These are phyloP conservation scores for Gallinago paraguaiae DNA, from an alignment of 2,113 vertebrate genomes.

Conservation along the genomic window DNA sequence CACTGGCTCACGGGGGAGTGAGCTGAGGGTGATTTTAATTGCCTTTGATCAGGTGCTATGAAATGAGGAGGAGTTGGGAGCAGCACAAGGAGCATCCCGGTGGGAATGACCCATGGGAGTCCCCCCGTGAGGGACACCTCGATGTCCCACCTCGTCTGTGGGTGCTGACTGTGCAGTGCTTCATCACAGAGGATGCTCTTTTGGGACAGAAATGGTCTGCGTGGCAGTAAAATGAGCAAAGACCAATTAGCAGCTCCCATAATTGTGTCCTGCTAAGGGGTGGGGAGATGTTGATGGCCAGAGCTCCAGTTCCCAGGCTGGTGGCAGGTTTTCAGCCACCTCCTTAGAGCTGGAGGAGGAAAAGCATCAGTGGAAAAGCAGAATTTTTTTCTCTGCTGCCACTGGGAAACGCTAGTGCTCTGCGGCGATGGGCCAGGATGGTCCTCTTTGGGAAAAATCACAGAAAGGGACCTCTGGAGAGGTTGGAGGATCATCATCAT, in stretches of 20 bases:
- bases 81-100: accelerated
- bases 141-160: accelerated
- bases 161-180: accelerated
- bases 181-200: accelerated
- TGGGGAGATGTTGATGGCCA: accelerated
- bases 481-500: too few relatives aligned
- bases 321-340: not conserved
- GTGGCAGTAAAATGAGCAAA: not conserved
- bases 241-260: not conserved
- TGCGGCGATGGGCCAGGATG: accelerated
- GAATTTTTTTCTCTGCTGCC: not conserved
- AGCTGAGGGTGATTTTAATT: not conserved
- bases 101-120: not conserved
- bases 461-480: too few relatives aligned
- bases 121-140: not conserved
- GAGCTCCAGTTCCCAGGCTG: accelerated
- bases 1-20: not conserved
- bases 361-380: not conserved
- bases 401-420: not conserved
- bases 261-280: accelerated
- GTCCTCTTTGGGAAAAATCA: not conserved
- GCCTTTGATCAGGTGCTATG: not conserved
- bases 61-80: not conserved
- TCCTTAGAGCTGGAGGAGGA: not conserved
- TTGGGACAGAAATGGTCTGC: accelerated